Conservation (phyloP, 1,140 invertebrate genomes). For the Leptinotarsa undecemlineata region DNA sequence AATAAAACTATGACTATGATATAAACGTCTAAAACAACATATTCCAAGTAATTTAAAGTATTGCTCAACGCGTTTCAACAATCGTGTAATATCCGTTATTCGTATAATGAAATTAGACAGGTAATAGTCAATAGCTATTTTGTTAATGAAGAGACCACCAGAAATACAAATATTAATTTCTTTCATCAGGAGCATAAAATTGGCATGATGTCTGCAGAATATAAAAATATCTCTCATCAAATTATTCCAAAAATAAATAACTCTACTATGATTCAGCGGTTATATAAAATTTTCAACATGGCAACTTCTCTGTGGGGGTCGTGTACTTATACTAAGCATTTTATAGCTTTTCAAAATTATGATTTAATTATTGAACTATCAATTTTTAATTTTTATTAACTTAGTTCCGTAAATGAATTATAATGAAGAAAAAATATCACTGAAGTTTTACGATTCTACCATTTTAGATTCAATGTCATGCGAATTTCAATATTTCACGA, state of each 20-base stretch:
- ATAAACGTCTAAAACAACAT: not conserved
- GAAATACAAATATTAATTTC: not conserved
- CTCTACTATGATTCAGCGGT: not conserved
- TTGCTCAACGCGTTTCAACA: not conserved
- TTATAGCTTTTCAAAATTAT: not conserved
- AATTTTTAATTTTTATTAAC: too few relatives aligned
- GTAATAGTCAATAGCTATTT: not conserved
- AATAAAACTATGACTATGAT: not conserved
- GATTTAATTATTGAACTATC: too few relatives aligned
- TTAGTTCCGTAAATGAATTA: too few relatives aligned
- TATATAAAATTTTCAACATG: not conserved
- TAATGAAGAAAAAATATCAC: too few relatives aligned
- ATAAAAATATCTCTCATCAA: not conserved
- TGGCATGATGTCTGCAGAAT: not conserved
- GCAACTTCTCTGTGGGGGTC: not conserved
- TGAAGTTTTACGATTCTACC: too few relatives aligned
- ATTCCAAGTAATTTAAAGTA: not conserved
- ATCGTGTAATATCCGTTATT: not conserved
- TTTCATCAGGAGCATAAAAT: not conserved
- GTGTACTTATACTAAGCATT: not conserved
- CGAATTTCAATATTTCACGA: too few relatives aligned
- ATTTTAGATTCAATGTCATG: too few relatives aligned
- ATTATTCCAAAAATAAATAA: not conserved
- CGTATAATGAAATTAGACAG: not conserved
- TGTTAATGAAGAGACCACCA: not conserved